phyloP scores from a whole-genome alignment of 2,888 invertebrate species.

The Helicoverpa assulta region DNA sequence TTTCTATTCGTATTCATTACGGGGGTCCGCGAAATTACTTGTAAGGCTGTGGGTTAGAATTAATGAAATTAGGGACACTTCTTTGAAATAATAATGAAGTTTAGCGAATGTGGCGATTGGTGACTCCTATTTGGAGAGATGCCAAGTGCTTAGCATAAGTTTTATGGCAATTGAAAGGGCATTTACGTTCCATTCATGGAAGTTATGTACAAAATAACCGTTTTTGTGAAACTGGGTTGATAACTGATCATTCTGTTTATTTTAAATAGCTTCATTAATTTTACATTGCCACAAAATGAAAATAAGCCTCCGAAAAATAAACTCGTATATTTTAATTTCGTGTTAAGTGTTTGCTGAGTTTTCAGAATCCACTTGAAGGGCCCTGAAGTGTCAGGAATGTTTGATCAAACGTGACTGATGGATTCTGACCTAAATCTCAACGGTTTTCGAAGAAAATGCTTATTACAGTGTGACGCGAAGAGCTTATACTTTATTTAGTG shows the following conservation, averaged over 20 bases:
- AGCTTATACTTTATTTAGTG: no score
- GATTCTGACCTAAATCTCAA: constrained; percentile 56
- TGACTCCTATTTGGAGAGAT: constrained; percentile 20
- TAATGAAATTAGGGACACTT: constrained; percentile 47
- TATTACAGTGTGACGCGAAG: background rate
- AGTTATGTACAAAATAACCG: background rate
- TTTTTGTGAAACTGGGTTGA: background rate
- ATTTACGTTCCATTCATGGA: background rate
- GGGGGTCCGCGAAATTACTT: constrained; percentile 47
- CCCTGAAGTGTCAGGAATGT: constrained; percentile 64
- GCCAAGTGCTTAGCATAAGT: constrained; percentile 19
- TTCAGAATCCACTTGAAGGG: constrained; percentile 35
- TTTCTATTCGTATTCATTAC: constrained; percentile 53
- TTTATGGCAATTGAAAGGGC: constrained; percentile 5
- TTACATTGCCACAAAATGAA: no score
- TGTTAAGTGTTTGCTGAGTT: constrained; percentile 42
- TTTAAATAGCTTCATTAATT: no score
- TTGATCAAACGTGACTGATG: constrained; percentile 66
- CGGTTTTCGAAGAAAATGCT: constrained; percentile 18
- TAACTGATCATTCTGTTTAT: no score
- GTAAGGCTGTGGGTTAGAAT: constrained; percentile 45
- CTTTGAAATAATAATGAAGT: constrained; percentile 48
- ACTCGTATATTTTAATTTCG: constrained; percentile 3
- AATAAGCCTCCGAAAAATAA: background rate
- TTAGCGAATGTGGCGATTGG: constrained; percentile 11